phyloP scores from a whole-genome alignment of 2,113 vertebrate species.

The Mustelus asterias region DNA sequence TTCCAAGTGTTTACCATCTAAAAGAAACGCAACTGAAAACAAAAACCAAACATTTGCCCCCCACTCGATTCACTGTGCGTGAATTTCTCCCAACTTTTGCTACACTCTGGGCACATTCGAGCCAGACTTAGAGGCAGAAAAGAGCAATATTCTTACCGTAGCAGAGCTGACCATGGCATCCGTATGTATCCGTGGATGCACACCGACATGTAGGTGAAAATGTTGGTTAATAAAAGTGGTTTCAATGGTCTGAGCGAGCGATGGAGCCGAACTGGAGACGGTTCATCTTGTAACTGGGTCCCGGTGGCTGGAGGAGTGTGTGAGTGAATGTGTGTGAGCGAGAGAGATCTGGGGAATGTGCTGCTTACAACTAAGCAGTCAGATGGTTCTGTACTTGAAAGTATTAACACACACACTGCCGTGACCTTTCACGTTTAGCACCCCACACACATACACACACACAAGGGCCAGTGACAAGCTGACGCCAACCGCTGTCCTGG shows the following conservation, averaged over 20 bases:
- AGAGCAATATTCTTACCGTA: conserved; percentile 75
- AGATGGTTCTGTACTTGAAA: conserved; percentile 17
- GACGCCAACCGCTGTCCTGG: conserved; percentile 22
- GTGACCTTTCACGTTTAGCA: conserved; percentile 26
- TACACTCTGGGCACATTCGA: conserved; percentile 18
- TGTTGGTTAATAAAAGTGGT: conserved; percentile 53
- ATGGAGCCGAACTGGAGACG: conserved; percentile 39
- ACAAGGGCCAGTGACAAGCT: background rate
- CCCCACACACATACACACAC: background rate
- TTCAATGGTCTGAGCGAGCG: conserved; percentile 52
- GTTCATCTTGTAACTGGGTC: background rate
- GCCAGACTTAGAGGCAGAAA: background rate
- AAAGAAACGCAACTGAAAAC: background rate
- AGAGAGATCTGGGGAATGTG: conserved; percentile 12
- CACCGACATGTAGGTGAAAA: conserved; percentile 94
- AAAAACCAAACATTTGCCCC: background rate
- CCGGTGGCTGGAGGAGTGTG: conserved; percentile 16
- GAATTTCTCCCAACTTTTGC: background rate
- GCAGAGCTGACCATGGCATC: conserved; percentile 98
- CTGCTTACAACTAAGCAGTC: conserved; percentile 4
- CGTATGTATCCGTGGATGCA: conserved; percentile 80
- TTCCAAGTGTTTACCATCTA: background rate
- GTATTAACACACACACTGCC: conserved; percentile 28
- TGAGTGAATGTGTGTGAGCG: background rate
- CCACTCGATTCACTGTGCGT: background rate